Evolutionary conservation across 2,797 vertebrate genomes (phyloP), one percentile per base, ranked within the genome.

Genomic region (Bovichtus diacanthus): DNA sequence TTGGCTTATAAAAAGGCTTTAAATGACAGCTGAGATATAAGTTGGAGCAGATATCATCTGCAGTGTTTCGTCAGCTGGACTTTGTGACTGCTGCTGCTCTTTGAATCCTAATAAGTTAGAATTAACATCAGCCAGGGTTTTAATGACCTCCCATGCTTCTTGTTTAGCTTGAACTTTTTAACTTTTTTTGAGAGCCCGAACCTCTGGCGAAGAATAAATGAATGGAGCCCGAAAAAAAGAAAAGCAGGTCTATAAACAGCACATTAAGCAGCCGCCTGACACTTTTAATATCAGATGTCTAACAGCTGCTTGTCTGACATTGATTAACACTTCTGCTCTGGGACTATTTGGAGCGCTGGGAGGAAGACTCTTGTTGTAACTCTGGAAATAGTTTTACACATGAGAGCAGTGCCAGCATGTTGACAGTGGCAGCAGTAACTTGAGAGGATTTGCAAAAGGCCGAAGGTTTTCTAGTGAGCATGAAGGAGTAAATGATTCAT

Each of bases 281-380:
- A 49, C 72, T 84, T 85, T 86, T 83, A 84, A 88, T 90, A 93
- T 90, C 80, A 90, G 76, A 88, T 73, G 86, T 76, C 68, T 78
- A 72, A 85, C 72, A 72, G 78, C 87, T 87, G 84, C 85, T 81
- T 85, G 67, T 80, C 70, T 54, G 79, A 79, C 80, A 91, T 78
- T 91, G 79, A 87, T 91, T 90, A 92, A 91, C 91, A 64, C 55
- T 50, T 76, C 72, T 23, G 65, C 58, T 70, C 70, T 23, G 12
- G 18, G 43, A 73, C 70, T 81, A 79, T 80, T 83, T 49, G 27
- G 69, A 27, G 41, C 1, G 4, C 21, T 23, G 56, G 34, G 4
- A 43, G 38, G 54, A 60, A 51, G 63, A 49, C 39, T 61, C 36
- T 46, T 46, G 65, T 34, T 50, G 25, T 53, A 50, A 27, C 31